Evolutionary conservation across 1,140 invertebrate genomes (phyloP).

Genomic region (Sitobion miscanthi): DNA sequence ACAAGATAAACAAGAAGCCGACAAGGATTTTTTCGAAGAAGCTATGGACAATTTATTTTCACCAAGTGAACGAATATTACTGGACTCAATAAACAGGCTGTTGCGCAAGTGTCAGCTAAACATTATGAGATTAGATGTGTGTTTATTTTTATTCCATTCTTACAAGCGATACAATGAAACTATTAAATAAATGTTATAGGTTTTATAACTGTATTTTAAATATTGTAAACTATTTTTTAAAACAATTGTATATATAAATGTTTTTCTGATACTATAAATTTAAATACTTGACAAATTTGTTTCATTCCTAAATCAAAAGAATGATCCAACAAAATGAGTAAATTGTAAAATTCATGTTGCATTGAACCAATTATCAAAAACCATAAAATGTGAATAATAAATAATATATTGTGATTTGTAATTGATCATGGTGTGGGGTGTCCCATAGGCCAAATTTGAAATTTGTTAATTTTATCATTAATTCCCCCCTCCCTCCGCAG

Average conservation of each 20-base stretch:
- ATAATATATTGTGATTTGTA: too few relatives aligned
- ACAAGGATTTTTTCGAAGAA: slow-evolving; percentile 48
- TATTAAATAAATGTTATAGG: not conserved
- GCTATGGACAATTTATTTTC: slow-evolving; percentile 56
- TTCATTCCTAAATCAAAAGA: not conserved
- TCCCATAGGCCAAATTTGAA: too few relatives aligned
- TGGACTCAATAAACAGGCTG: slow-evolving; percentile 45
- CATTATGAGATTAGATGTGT: slow-evolving; percentile 46
- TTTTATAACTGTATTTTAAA: not conserved
- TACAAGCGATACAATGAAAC: slow-evolving; percentile 49
- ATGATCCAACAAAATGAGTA: too few relatives aligned
- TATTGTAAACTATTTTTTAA: not conserved
- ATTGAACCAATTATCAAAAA: too few relatives aligned
- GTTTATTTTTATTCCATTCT: slow-evolving; percentile 50
- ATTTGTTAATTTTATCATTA: too few relatives aligned
- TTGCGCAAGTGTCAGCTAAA: slow-evolving; percentile 45
- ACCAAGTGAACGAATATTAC: slow-evolving; percentile 44
- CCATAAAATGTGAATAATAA: too few relatives aligned
- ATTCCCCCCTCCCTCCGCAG: too few relatives aligned
- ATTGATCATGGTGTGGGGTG: too few relatives aligned
- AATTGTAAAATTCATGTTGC: too few relatives aligned
- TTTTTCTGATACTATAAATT: not conserved
- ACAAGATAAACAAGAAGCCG: slow-evolving; percentile 49
- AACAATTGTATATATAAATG: not conserved
- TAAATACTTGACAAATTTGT: not conserved